These are phyloP conservation scores for Sphaerodactylus townsendi DNA, from an alignment of 2,113 vertebrate species.

Conservation along the genomic window DNA sequence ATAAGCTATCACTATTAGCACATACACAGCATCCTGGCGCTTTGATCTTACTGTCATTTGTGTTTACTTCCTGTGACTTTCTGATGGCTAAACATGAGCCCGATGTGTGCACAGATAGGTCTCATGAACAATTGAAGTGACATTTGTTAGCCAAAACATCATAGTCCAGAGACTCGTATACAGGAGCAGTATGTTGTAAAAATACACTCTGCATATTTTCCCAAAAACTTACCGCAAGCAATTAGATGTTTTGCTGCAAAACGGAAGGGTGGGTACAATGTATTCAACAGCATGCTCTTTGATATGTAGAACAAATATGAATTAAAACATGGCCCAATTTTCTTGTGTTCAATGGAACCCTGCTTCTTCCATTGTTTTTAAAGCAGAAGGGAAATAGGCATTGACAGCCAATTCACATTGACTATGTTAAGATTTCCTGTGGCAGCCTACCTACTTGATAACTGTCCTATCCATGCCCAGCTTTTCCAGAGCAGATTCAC, in stretches of 20 bases:
- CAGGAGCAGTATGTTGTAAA: constrained; percentile 19
- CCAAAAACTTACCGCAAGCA: constrained; percentile 54
- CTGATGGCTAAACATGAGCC: constrained; percentile 38
- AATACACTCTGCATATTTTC: constrained; percentile 43
- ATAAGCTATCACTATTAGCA: constrained; percentile 69
- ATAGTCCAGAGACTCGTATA: constrained; percentile 20
- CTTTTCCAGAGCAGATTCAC: not conserved
- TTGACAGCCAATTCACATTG: not conserved
- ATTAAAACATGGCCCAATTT: constrained; percentile 40
- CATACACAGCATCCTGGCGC: constrained; percentile 57
- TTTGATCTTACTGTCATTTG: constrained; percentile 66
- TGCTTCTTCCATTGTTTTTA: constrained; percentile 56
- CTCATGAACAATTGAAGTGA: constrained; percentile 48
- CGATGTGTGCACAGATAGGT: constrained; percentile 40
- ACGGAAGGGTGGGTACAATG: constrained; percentile 67
- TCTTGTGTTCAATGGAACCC: constrained; percentile 44
- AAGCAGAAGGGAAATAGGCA: not conserved
- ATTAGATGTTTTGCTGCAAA: constrained; percentile 62
- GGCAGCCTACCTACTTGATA: not conserved
- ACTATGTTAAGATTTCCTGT: not conserved
- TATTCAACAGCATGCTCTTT: constrained; percentile 47
- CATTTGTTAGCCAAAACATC: constrained; percentile 53
- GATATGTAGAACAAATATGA: constrained; percentile 52
- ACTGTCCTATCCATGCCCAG: not conserved
- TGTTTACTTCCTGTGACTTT: constrained; percentile 62